phyloP scores from a whole-genome alignment of 2,113 vertebrate species.

The Shinisaurus crocodilurus region DNA sequence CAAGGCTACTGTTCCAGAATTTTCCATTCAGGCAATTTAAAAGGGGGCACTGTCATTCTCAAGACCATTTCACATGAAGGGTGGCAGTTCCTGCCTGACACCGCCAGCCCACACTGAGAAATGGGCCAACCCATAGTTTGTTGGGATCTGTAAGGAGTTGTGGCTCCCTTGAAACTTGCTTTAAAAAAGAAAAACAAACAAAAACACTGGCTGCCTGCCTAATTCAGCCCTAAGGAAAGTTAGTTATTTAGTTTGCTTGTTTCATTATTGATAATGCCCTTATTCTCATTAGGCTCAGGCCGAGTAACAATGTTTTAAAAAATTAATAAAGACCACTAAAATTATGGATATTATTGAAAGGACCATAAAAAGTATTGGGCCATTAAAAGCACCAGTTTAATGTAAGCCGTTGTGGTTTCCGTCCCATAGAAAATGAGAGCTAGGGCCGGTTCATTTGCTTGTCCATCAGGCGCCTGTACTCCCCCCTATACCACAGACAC shows the following conservation, averaged over 20 bases:
- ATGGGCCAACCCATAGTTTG: background rate
- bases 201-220: background rate
- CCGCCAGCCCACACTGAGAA: background rate
- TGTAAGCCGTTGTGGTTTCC: background rate
- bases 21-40: background rate
- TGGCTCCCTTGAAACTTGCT: background rate
- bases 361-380: background rate
- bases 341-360: slow-evolving; percentile 10
- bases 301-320: background rate
- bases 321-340: background rate
- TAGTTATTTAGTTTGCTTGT: background rate
- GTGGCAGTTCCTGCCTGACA: background rate
- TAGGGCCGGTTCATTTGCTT: background rate
- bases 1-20: background rate
- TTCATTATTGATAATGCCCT: background rate
- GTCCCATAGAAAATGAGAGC: background rate
- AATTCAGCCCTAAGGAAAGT: background rate
- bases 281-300: background rate
- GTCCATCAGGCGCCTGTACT: background rate
- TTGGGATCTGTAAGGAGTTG: background rate
- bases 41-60: background rate
- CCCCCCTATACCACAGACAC: too few species aligned
- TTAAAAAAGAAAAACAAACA: background rate
- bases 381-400: background rate
- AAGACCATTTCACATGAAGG: background rate